phyloP scores from a whole-genome alignment of 2,888 invertebrate genomes.

The Protonemura montana region DNA sequence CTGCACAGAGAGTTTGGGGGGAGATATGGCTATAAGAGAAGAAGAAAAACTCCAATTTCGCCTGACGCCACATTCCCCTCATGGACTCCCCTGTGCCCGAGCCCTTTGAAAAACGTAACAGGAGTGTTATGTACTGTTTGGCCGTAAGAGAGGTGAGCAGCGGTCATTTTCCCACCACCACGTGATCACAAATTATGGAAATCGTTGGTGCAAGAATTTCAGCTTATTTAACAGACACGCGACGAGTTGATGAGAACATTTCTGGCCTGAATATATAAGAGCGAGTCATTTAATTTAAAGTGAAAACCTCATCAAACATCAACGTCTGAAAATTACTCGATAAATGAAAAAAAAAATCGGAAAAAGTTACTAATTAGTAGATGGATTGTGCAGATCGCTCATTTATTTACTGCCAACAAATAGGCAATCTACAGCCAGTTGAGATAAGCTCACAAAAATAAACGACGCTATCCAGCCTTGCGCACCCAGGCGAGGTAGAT shows the following conservation, averaged over 20 bases:
- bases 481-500: too few species aligned
- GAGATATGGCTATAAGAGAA: neutral
- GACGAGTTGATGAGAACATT: neutral
- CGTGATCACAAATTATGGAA: neutral
- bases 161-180: neutral
- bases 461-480: too few species aligned
- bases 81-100: neutral
- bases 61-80: slow-evolving; percentile 7
- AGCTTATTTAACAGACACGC: neutral
- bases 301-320: neutral
- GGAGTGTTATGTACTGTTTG: neutral
- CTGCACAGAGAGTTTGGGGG: neutral
- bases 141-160: neutral
- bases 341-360: neutral
- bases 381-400: neutral
- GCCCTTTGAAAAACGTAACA: neutral
- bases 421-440: neutral
- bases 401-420: neutral
- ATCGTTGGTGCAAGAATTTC: neutral
- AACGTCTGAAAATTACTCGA: neutral
- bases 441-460: too few species aligned
- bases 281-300: neutral
- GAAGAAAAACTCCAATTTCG: slow-evolving; percentile 28
- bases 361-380: neutral
- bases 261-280: neutral